phyloP scores from a whole-genome alignment of 2,113 vertebrate genomes.

The Solea senegalensis region DNA sequence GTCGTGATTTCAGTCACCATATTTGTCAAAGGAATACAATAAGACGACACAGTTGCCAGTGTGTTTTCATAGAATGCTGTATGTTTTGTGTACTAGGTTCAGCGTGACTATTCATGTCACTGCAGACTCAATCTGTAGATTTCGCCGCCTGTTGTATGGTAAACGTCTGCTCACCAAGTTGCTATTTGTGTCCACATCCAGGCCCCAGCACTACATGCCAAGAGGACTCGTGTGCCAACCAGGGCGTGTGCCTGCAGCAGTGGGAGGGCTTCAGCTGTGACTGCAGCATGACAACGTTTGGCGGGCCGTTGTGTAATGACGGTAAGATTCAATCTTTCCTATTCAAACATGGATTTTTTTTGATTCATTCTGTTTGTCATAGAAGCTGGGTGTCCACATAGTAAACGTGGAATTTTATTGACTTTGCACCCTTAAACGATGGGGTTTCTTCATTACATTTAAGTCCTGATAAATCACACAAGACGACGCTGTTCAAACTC shows the following conservation, averaged over 20 bases:
- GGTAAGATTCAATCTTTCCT: constrained; percentile 84
- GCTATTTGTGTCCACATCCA: constrained; percentile 68
- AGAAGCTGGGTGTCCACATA: neutral
- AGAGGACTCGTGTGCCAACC: constrained; percentile 98
- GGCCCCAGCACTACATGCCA: constrained; percentile 97
- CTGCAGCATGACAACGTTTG: constrained; percentile 98
- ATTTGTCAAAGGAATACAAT: too few relatives aligned
- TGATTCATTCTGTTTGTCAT: too few relatives aligned
- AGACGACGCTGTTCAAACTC: neutral
- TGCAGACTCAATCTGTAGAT: constrained; percentile 2
- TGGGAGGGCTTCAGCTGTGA: constrained; percentile 99
- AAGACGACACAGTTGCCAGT: too few relatives aligned
- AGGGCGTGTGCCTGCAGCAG: constrained; percentile 96
- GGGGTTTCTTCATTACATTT: neutral
- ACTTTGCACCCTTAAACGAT: neutral
- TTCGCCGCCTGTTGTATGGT: neutral
- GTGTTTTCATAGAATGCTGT: too few relatives aligned
- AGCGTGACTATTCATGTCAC: too few relatives aligned
- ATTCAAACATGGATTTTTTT: too few relatives aligned
- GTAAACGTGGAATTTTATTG: neutral
- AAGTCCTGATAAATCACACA: constrained; percentile 9
- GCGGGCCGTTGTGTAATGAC: constrained; percentile 93
- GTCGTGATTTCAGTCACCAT: too few relatives aligned
- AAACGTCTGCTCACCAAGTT: constrained; percentile 20
- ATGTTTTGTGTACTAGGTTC: too few relatives aligned